A percentile compares a stretch with the other conserved stretches of the same genome.
Conservation (phyloP, 2,888 invertebrate species). For the Notodonta ziczac region DNA sequence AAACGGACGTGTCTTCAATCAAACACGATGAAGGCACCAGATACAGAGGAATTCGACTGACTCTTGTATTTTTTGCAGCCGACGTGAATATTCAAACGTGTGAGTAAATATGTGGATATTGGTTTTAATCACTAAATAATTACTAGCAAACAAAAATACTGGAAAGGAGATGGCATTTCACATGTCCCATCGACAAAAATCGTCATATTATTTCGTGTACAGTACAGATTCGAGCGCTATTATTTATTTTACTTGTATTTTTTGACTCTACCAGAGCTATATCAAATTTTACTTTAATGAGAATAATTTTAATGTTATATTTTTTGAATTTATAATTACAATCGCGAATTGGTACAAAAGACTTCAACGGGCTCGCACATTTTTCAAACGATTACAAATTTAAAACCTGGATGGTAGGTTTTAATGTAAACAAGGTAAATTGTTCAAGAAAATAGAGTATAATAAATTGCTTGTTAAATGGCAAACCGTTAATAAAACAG, state of each 20-base stretch:
- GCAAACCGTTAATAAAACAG: too few relatives aligned
- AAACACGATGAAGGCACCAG: slow-evolving; percentile 63
- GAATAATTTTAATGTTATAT: background rate
- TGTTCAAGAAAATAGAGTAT: background rate
- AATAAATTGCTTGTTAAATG: background rate
- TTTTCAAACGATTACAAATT: background rate
- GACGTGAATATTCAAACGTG: slow-evolving; percentile 6
- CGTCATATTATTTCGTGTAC: too few relatives aligned
- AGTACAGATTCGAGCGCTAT: too few relatives aligned
- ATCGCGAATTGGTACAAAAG: slow-evolving; percentile 30
- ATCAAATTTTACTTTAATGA: too few relatives aligned
- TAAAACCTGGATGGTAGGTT: background rate
- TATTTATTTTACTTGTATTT: too few relatives aligned
- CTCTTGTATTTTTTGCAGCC: slow-evolving; percentile 42
- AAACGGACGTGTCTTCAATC: slow-evolving; percentile 69
- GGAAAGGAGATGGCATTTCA: too few relatives aligned
- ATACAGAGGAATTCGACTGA: slow-evolving; percentile 37
- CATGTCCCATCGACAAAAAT: too few relatives aligned
- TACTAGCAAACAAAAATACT: too few relatives aligned
- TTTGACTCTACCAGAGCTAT: too few relatives aligned
- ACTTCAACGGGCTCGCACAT: slow-evolving; percentile 40
- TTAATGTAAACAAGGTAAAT: background rate
- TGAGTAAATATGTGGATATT: slow-evolving; percentile 2
- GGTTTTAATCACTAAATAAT: background rate
- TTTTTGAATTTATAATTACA: background rate